Percentiles rank a stretch among this genome's conserved stretches.
Evolutionary conservation across 2,888 invertebrate species (phyloP).

Genomic region (Cephonodes hylas): DNA sequence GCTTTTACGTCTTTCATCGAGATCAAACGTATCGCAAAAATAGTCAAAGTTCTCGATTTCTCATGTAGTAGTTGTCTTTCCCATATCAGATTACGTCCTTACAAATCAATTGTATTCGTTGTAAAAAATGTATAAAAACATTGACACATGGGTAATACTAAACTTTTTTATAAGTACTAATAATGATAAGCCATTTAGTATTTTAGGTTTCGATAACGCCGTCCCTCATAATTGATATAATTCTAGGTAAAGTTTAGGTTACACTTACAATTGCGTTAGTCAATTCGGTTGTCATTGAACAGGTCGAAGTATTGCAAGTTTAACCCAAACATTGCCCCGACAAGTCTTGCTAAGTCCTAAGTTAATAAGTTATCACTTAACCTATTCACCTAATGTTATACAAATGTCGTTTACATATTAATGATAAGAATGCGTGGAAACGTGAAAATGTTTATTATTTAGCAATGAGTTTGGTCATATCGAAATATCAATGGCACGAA

Average conservation of each 20-base stretch:
- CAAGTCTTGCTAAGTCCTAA: slow-evolving; percentile 16
- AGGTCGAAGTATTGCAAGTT: neutral
- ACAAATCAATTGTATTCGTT: slow-evolving; percentile 42
- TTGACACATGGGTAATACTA: slow-evolving; percentile 62
- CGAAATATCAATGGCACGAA: slow-evolving; percentile 6
- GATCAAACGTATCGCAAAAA: neutral
- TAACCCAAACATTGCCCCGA: slow-evolving; percentile 14
- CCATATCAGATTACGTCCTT: slow-evolving; percentile 2
- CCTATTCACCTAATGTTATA: slow-evolving; percentile 30
- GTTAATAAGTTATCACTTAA: slow-evolving; percentile 44
- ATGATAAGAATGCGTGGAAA: neutral
- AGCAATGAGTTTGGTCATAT: neutral
- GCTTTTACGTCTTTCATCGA: neutral
- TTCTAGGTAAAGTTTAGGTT: neutral
- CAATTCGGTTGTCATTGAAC: neutral
- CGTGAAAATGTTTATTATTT: slow-evolving; percentile 9
- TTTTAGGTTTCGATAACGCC: slow-evolving; percentile 24
- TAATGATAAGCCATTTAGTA: slow-evolving; percentile 7
- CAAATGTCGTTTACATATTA: neutral
- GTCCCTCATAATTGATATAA: slow-evolving; percentile 25
- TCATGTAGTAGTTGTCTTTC: neutral
- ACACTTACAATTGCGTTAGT: neutral
- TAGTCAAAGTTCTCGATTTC: neutral
- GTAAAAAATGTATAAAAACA: slow-evolving; percentile 76
- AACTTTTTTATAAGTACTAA: slow-evolving; percentile 52